These are phyloP conservation scores for Scaptomyza montana DNA, from an alignment of 1,140 invertebrate species.

Conservation along the genomic window DNA sequence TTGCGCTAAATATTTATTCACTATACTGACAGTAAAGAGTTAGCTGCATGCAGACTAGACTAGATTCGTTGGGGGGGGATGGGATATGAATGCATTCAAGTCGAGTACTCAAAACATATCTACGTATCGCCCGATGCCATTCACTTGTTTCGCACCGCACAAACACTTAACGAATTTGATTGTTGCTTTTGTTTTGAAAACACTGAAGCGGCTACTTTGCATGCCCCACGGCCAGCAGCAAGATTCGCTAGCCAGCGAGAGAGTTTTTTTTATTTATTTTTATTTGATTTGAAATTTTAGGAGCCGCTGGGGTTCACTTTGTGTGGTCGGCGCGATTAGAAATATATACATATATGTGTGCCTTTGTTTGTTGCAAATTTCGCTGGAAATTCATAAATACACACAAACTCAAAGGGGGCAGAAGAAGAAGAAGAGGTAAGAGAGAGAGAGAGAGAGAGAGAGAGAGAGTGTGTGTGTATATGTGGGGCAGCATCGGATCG, in stretches of 20 bases:
- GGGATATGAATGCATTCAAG: no score
- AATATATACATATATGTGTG: no score
- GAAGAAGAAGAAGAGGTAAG: neutral
- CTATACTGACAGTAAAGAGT: no score
- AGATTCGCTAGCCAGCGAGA: constrained; percentile 5
- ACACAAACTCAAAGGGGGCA: no score
- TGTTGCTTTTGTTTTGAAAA: constrained; percentile 29
- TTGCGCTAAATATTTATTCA: no score
- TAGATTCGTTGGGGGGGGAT: no score
- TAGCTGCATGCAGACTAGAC: no score
- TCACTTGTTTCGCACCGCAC: constrained; percentile 21
- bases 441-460: neutral
- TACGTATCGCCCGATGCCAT: constrained; percentile 17
- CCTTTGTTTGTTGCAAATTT: constrained; percentile 10
- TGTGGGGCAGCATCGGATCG: neutral
- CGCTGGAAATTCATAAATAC: constrained; percentile 11
- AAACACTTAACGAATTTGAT: constrained; percentile 11
- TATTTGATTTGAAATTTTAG: neutral
- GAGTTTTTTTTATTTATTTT: neutral
- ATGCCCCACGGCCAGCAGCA: constrained; percentile 44
- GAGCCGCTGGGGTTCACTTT: constrained; percentile 35
- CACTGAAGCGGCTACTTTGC: constrained; percentile 66
- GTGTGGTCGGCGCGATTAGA: constrained; percentile 55
- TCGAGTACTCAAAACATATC: no score
- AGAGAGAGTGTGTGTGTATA: no score